These are phyloP conservation scores for Mormyrus lacerda DNA, from an alignment of 2,113 vertebrate genomes.

Conservation along the genomic window DNA sequence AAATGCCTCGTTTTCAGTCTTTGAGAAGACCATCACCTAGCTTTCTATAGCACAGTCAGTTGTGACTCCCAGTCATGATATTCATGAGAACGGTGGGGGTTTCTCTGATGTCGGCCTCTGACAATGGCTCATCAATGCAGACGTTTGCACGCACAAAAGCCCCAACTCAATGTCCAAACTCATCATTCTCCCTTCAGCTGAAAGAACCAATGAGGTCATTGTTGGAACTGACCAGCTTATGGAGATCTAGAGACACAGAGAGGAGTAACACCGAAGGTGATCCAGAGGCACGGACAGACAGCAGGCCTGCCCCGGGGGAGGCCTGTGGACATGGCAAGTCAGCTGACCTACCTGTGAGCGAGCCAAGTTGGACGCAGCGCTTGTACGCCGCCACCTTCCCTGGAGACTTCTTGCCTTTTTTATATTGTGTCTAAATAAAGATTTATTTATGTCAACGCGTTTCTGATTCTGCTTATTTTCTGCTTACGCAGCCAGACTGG, in stretches of 20 bases:
- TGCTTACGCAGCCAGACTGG: neutral
- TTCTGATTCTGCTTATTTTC: neutral
- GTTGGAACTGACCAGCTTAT: conserved; percentile 93
- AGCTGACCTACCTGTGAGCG: conserved; percentile 17
- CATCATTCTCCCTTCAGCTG: conserved; percentile 65
- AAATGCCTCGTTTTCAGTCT: neutral
- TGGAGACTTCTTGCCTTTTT: conserved; percentile 22
- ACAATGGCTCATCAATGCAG: neutral
- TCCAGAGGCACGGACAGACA: neutral
- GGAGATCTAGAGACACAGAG: conserved; percentile 75
- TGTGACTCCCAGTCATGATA: neutral
- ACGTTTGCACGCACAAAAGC: neutral
- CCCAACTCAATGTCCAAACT: conserved; percentile 18
- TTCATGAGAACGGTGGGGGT: neutral
- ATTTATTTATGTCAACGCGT: conserved; percentile 43
- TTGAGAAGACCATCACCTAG: neutral
- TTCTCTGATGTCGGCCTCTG: neutral
- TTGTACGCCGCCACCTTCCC: neutral
- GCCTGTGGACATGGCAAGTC: neutral
- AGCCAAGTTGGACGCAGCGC: neutral
- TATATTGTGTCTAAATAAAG: conserved; percentile 55
- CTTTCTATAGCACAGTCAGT: neutral
- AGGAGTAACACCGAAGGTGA: conserved; percentile 18
- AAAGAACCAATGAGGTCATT: conserved; percentile 91
- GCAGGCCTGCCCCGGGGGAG: conserved; percentile 21